Evolutionary conservation across 2,113 vertebrate species (phyloP), one percentile per base, ranked within the genome.

Genomic region (Raphicerus campestris): DNA sequence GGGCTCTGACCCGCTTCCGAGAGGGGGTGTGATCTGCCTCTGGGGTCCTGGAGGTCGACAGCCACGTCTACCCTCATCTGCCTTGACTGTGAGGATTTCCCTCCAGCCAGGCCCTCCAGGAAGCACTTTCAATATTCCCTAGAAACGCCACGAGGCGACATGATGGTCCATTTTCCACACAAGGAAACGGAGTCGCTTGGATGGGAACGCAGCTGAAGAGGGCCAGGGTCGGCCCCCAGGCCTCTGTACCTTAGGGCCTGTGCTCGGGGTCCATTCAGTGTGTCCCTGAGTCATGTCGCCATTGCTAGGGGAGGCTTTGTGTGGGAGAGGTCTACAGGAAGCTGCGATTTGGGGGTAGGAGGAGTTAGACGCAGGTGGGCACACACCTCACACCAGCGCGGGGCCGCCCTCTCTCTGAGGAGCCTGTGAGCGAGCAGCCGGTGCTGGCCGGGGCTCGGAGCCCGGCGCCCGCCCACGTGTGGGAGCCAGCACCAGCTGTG

Each of bases 21-120:
- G 32, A 10, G 1, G 2, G n/a, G 45, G 8, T 4, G 10, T 87
- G 90, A 5, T 81, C 45, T 81, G 47, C 47, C 42, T 60, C 45
- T n/a, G 53, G 42, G 11, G 45, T 19, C 1, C 5, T 8, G 24
- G 30, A 42, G 4, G 2, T 8, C 2, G 1, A 15, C 20, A 5
- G 0, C 7, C 26, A 30, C 1, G 2, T 2, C 6, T 2, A 2
- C 35, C 11, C 58, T 86, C 16, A 5, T 42, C 32, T 60, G 70
- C 53, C 32, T 35, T 53, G 2, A 11, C 10, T 42, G 7, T 30
- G 7, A 0, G 5, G 24, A 15, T n/a, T 47, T 70, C 55, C 70
- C n/a, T 75, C 47, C 42, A 5, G 45, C 47, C 94, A 87, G 30
- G 32, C 5, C 75, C 70, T 61, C 53, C 61, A 19, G 10, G 81